Evolutionary conservation across 2,797 vertebrate species (phyloP).

Genomic region (Odontamblyopus rebecca): DNA sequence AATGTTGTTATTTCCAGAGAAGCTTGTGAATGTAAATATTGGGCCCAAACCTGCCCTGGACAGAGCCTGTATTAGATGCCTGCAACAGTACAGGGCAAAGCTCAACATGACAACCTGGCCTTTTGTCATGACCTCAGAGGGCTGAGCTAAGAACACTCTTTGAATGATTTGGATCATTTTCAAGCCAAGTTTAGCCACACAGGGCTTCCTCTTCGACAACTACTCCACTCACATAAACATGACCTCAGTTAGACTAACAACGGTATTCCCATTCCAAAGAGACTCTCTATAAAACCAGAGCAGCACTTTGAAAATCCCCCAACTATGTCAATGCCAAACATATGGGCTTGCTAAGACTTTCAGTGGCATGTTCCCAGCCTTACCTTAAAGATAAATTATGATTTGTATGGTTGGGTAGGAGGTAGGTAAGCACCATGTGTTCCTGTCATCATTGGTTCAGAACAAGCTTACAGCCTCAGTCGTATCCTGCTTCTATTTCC

Average conservation of each 20-base stretch:
- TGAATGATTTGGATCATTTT: slow-evolving; percentile 19
- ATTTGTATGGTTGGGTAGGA: slow-evolving; percentile 32
- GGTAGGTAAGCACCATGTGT: slow-evolving; percentile 58
- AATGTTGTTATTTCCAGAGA: too few relatives aligned
- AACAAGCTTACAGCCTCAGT: slow-evolving; percentile 62
- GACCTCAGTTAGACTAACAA: slow-evolving; percentile 69
- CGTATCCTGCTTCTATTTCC: slow-evolving; percentile 61
- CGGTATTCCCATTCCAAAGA: slow-evolving; percentile 55
- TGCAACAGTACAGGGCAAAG: not conserved
- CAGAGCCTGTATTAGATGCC: too few relatives aligned
- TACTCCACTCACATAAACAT: slow-evolving; percentile 68
- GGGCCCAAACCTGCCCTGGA: not conserved
- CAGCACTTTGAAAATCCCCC: slow-evolving; percentile 54
- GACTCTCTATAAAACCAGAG: slow-evolving; percentile 56
- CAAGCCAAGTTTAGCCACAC: slow-evolving; percentile 20
- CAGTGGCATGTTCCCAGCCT: slow-evolving; percentile 53
- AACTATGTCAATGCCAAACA: slow-evolving; percentile 50
- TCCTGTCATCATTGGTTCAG: slow-evolving; percentile 68
- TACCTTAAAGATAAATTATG: slow-evolving; percentile 62
- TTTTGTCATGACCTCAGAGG: slow-evolving; percentile 6
- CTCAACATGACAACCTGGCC: not conserved
- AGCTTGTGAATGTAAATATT: not conserved
- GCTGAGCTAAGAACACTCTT: slow-evolving; percentile 15
- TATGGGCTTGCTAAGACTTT: slow-evolving; percentile 53
- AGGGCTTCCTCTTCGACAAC: slow-evolving; percentile 40